Conservation (phyloP, 2,888 invertebrate species). For the Trachelus troglodyta region DNA sequence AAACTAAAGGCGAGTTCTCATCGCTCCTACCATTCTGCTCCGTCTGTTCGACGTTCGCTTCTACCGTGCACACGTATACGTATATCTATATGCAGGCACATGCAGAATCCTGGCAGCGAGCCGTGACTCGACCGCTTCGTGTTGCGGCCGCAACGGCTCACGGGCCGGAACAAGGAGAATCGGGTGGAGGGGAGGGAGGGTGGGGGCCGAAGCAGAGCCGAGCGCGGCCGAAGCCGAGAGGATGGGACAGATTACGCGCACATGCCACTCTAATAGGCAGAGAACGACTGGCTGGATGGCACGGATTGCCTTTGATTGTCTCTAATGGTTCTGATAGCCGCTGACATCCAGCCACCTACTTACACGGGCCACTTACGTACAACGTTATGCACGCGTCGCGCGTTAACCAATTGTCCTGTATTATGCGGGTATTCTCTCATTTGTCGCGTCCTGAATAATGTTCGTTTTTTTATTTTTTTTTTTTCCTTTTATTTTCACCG, state of each 20-base stretch:
- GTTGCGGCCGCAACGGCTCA: not conserved
- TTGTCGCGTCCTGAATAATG: not conserved
- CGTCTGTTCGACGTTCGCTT: not conserved
- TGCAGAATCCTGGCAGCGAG: not conserved
- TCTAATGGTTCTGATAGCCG: slow-evolving; percentile 50
- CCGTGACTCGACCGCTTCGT: not conserved
- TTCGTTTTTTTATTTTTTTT: not conserved
- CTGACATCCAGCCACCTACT: slow-evolving; percentile 47
- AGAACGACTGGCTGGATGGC: slow-evolving; percentile 35
- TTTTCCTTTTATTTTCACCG: not conserved
- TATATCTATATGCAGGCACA: not conserved
- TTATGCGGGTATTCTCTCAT: slow-evolving; percentile 6
- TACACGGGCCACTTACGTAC: slow-evolving; percentile 37
- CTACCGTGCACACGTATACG: no score
- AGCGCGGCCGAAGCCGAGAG: slow-evolving; percentile 25
- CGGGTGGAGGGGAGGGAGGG: no score
- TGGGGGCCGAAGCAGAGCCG: no score
- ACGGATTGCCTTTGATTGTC: slow-evolving; percentile 51
- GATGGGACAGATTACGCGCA: slow-evolving; percentile 52
- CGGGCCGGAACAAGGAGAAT: not conserved
- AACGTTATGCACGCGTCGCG: slow-evolving; percentile 41
- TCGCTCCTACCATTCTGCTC: not conserved
- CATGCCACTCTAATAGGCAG: slow-evolving; percentile 50
- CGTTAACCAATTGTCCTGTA: slow-evolving; percentile 34
- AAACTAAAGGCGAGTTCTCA: not conserved